These are phyloP conservation scores for Malurus splendens DNA, from an alignment of 2,797 vertebrate species.

Conservation along the genomic window DNA sequence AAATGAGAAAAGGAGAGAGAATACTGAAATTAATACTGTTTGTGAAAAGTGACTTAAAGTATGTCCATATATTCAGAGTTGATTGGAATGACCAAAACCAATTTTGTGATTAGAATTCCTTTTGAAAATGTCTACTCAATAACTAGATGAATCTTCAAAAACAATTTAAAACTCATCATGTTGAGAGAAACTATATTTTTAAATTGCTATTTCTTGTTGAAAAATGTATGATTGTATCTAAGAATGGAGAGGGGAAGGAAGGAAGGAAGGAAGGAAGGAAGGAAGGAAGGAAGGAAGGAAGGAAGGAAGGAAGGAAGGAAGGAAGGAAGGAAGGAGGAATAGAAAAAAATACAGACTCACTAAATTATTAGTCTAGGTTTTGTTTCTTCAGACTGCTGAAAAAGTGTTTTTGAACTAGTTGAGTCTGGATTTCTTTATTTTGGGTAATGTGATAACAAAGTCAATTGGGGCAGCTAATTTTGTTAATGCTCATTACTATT, in stretches of 20 bases:
- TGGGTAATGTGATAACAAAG: neutral
- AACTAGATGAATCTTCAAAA: neutral
- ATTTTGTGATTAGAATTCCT: constrained; percentile 24
- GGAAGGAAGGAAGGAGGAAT: neutral
- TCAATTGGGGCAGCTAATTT: neutral
- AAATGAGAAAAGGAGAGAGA: constrained; percentile 32
- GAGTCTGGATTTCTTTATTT: neutral
- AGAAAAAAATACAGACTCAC: neutral
- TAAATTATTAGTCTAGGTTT: neutral
- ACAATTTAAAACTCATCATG: neutral
- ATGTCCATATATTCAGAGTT: constrained; percentile 1
- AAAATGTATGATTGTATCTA: neutral
- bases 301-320: neutral
- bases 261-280: neutral
- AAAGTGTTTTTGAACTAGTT: neutral
- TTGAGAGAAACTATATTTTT: neutral
- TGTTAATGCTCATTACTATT: constrained; percentile 26
- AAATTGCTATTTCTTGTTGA: neutral
- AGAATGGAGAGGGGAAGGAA: neutral
- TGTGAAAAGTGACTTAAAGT: constrained; percentile 39
- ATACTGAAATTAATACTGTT: constrained; percentile 45
- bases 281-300: neutral
- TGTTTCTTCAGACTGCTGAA: neutral
- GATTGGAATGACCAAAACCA: constrained; percentile 13
- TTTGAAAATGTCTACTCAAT: neutral